phyloP scores from a whole-genome alignment of 2,888 invertebrate species.

The Trilocha varians region DNA sequence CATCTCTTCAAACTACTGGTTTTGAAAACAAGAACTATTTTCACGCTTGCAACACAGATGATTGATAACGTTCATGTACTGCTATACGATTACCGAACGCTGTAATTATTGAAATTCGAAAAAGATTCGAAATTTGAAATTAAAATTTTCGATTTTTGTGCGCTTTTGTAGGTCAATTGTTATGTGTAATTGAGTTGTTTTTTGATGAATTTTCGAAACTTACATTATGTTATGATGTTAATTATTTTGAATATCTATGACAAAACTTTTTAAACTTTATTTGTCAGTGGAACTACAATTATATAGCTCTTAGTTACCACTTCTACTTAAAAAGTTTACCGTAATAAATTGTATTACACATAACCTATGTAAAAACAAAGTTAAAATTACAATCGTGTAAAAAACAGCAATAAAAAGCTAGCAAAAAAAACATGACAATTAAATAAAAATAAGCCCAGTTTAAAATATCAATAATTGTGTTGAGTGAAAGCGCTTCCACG shows the following conservation, averaged over 20 bases:
- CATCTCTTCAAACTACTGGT: background rate
- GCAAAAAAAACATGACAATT: conserved; percentile 1
- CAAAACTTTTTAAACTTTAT: too few relatives aligned
- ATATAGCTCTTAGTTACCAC: background rate
- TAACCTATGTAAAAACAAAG: background rate
- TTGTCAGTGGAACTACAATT: too few relatives aligned
- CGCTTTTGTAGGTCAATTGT: too few relatives aligned
- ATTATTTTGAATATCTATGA: too few relatives aligned
- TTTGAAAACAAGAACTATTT: too few relatives aligned
- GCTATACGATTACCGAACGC: background rate
- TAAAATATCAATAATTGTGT: conserved; percentile 6
- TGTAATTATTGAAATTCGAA: background rate
- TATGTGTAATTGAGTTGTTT: too few relatives aligned
- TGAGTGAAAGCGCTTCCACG: conserved; percentile 29
- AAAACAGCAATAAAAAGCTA: conserved; percentile 1
- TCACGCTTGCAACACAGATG: background rate
- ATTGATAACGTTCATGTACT: background rate
- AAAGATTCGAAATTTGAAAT: too few relatives aligned
- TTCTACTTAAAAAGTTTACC: background rate
- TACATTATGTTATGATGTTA: too few relatives aligned
- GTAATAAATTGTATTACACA: background rate
- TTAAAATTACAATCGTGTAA: background rate
- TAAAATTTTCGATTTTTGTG: too few relatives aligned
- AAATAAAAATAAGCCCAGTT: background rate
- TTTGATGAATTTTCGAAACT: too few relatives aligned